Conservation (phyloP, 2,113 vertebrate species). For the Meles meles region DNA sequence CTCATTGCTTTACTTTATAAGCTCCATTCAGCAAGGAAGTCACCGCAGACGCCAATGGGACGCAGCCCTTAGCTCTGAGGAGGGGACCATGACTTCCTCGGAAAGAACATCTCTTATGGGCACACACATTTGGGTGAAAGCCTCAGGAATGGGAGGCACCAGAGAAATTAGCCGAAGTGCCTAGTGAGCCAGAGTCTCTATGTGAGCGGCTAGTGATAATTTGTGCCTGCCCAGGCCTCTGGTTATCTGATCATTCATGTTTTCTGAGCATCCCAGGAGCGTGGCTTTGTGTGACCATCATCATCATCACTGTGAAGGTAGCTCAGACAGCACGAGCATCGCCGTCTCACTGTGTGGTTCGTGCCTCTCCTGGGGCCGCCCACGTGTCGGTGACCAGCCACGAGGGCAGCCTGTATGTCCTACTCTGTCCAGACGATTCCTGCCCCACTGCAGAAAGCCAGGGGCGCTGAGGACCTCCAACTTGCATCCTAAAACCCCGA, state of each 20-base stretch:
- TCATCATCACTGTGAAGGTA: neutral
- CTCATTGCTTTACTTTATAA: neutral
- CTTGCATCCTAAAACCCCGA: too few species aligned
- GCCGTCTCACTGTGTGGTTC: neutral
- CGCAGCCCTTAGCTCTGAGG: neutral
- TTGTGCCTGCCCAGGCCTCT: neutral
- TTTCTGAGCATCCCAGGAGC: neutral
- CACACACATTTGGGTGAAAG: neutral
- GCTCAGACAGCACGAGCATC: neutral
- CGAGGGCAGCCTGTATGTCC: neutral
- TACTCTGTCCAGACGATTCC: neutral
- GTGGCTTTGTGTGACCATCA: neutral
- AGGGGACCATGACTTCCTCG: neutral
- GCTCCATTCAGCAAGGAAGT: neutral
- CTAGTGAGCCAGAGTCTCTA: neutral
- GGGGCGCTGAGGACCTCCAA: neutral
- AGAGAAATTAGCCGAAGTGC: neutral
- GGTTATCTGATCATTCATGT: neutral
- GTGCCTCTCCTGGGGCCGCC: neutral
- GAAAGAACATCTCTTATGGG: neutral
- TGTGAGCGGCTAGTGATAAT: neutral
- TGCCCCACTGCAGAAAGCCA: neutral
- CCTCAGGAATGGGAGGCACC: neutral
- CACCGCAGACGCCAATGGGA: rapidly evolving
- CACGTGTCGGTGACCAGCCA: neutral